phyloP scores from a whole-genome alignment of 2,797 vertebrate genomes.

The Sandelia bainsii region DNA sequence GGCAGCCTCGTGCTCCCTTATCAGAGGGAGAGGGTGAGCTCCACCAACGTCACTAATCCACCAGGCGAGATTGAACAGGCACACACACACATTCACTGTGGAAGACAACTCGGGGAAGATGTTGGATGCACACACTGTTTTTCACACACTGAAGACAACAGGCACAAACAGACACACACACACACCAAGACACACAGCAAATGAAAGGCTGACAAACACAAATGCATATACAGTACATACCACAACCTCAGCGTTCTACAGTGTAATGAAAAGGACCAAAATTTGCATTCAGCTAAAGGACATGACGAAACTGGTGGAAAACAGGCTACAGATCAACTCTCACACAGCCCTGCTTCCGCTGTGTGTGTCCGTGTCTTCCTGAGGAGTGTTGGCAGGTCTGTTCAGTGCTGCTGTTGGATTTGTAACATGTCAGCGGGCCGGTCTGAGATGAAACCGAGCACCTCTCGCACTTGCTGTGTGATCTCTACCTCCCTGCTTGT shows the following conservation, averaged over 20 bases:
- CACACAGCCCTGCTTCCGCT: conserved; percentile 11
- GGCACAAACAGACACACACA: conserved; percentile 15
- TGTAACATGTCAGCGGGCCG: conserved; percentile 58
- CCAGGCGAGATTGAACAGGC: conserved; percentile 65
- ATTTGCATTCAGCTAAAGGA: conserved; percentile 59
- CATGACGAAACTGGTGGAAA: conserved; percentile 72
- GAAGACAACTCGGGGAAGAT: conserved; percentile 54
- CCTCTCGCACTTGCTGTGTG: conserved; percentile 37
- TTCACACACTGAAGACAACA: conserved; percentile 32
- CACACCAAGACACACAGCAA: conserved; percentile 10
- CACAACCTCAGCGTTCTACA: conserved; percentile 6
- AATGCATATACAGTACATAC: background rate
- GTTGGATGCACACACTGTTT: conserved; percentile 22
- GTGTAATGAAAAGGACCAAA: conserved; percentile 45
- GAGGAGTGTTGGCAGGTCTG: conserved; percentile 55
- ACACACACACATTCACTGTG: conserved; percentile 25
- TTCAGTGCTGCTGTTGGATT: conserved; percentile 57
- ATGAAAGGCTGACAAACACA: conserved; percentile 17
- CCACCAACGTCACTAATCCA: conserved; percentile 83
- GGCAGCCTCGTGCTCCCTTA: conserved; percentile 86
- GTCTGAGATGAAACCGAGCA: conserved; percentile 60
- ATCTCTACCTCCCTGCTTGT: conserved; percentile 44
- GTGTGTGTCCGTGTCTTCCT: conserved; percentile 38
- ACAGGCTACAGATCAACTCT: conserved; percentile 55
- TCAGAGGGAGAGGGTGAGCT: conserved; percentile 86